These are phyloP conservation scores for Sycon ciliatum DNA, from an alignment of 37 sponge, comb jelly and placozoan genomes.

Conservation along the genomic window DNA sequence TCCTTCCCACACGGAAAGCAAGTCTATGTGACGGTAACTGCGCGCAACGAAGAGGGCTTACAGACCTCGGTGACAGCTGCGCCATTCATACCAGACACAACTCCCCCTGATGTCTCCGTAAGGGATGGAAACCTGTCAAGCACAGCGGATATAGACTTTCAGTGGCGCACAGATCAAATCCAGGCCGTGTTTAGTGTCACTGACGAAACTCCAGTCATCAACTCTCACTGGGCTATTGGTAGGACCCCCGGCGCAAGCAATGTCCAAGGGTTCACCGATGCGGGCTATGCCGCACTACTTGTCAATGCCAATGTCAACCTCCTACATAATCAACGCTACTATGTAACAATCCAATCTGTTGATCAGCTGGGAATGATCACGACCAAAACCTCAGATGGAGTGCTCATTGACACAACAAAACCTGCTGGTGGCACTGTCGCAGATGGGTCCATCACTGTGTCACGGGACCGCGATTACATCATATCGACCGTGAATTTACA, in stretches of 20 bases:
- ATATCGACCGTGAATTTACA: not conserved
- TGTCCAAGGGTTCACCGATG: not conserved
- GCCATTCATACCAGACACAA: slow-evolving; percentile 1
- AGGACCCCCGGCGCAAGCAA: not conserved
- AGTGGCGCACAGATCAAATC: too few relatives aligned
- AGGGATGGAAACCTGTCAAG: not conserved
- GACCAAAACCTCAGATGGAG: not conserved
- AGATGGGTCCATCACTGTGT: not conserved
- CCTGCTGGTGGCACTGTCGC: not conserved
- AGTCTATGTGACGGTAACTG: not conserved
- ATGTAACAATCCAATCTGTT: not conserved
- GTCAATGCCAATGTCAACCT: not conserved
- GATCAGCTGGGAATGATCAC: not conserved
- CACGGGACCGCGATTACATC: not conserved
- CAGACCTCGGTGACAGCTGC: not conserved
- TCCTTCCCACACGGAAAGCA: not conserved
- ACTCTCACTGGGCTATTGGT: not conserved
- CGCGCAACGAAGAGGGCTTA: not conserved
- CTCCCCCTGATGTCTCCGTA: not conserved
- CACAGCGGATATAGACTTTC: too few relatives aligned
- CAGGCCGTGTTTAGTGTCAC: too few relatives aligned
- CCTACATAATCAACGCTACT: not conserved
- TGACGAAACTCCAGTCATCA: not conserved
- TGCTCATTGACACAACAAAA: not conserved
- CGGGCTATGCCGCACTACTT: not conserved